These are phyloP conservation scores for Silurus meridionalis DNA, from an alignment of 2,113 vertebrate genomes.

Conservation along the genomic window DNA sequence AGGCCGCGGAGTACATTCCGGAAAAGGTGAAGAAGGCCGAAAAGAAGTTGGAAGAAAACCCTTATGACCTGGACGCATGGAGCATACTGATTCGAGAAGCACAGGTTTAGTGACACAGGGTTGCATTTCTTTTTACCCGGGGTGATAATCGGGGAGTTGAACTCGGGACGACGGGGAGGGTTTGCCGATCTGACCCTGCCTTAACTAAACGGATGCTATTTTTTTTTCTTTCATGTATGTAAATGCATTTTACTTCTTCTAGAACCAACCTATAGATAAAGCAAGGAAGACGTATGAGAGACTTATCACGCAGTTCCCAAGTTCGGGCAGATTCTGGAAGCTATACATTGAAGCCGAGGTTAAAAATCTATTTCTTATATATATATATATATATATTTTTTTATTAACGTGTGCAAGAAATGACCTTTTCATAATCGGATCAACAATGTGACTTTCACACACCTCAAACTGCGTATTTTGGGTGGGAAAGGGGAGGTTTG, in stretches of 20 bases:
- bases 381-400: constrained; percentile 64
- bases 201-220: constrained; percentile 35
- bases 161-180: constrained; percentile 26
- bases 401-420: constrained; percentile 69
- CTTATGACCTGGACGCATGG: constrained; percentile 99
- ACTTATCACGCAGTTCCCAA: constrained; percentile 99
- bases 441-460: constrained; percentile 84
- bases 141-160: constrained; percentile 64
- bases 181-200: constrained; percentile 30
- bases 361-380: constrained; percentile 74
- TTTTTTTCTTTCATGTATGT: constrained; percentile 71
- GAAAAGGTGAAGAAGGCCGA: constrained; percentile 99
- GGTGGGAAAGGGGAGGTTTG: neutral
- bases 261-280: constrained; percentile 99
- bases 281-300: constrained; percentile 99
- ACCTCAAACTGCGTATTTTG: constrained; percentile 30
- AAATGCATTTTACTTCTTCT: constrained; percentile 88
- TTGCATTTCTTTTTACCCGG: constrained; percentile 86
- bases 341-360: constrained; percentile 99
- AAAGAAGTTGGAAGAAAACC: constrained; percentile 99
- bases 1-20: constrained; percentile 95
- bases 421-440: constrained; percentile 65
- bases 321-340: constrained; percentile 99
- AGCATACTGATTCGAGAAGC: constrained; percentile 99
- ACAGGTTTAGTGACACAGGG: constrained; percentile 99